Conservation (phyloP, 2,797 vertebrate species). For the Menidia menidia region DNA sequence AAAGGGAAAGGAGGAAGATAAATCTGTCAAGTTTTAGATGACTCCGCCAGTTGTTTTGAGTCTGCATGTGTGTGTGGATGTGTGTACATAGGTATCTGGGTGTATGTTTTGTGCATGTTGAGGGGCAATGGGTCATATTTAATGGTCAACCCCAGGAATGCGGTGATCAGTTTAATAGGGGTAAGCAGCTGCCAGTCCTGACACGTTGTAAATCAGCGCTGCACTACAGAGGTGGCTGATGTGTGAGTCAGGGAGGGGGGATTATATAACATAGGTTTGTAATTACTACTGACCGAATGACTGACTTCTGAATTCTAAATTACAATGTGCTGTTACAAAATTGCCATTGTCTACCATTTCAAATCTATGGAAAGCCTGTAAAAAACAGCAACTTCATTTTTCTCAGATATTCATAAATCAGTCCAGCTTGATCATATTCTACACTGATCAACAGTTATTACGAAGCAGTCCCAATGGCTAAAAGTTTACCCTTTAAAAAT, state of each 20-base stretch:
- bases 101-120: conserved; percentile 22
- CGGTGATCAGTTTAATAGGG: conserved; percentile 70
- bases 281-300: too few relatives aligned
- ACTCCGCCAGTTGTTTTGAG: conserved; percentile 13
- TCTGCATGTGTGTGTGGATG: conserved; percentile 18
- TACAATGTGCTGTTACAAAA: conserved; percentile 1
- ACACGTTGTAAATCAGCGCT: conserved; percentile 71
- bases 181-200: conserved; percentile 78
- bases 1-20: conserved; percentile 23
- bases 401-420: too few relatives aligned
- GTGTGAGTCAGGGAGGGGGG: conserved; percentile 1
- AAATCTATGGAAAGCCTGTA: too few relatives aligned
- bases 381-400: background rate
- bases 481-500: too few relatives aligned
- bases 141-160: conserved; percentile 75
- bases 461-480: too few relatives aligned
- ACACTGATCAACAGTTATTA: too few relatives aligned
- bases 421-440: too few relatives aligned
- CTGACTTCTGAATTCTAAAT: background rate
- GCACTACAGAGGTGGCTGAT: conserved; percentile 8
- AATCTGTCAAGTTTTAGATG: conserved; percentile 66
- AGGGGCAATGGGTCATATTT: conserved; percentile 66
- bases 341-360: background rate
- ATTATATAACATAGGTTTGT: too few relatives aligned
- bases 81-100: conserved; percentile 24